Conservation (phyloP, 2,888 invertebrate species). For the Trachelus troglodyta region DNA sequence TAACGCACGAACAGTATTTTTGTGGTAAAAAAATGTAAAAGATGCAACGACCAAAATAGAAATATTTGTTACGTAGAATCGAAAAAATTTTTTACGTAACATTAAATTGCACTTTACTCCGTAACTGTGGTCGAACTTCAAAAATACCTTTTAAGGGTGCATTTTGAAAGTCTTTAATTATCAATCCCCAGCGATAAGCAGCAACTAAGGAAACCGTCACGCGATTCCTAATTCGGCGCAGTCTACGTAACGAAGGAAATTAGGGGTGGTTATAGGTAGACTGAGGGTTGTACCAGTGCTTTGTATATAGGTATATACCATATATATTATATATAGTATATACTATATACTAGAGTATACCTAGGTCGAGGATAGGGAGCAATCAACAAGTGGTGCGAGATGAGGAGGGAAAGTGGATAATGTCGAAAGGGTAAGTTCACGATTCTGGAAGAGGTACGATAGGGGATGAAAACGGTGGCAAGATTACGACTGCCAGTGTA, state of each 20-base stretch:
- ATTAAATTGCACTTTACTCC: too few species aligned
- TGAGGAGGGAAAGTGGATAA: slow-evolving; percentile 20
- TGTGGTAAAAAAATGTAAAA: background rate
- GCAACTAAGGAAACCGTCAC: background rate
- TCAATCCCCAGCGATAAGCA: background rate
- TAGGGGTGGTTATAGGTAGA: background rate
- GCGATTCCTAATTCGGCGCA: background rate
- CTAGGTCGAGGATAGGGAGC: slow-evolving; percentile 18
- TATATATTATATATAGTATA: background rate
- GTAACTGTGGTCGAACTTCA: too few species aligned
- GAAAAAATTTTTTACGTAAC: too few species aligned
- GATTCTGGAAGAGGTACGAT: background rate
- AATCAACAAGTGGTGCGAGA: slow-evolving; percentile 24
- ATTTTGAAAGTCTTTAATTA: background rate
- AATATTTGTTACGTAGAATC: background rate
- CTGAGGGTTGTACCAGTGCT: background rate
- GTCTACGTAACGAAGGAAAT: background rate
- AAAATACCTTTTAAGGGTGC: background rate
- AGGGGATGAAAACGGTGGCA: background rate
- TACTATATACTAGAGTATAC: slow-evolving; percentile 9
- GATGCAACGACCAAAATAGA: background rate
- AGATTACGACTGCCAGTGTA: background rate
- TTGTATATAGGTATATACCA: background rate
- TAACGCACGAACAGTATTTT: background rate
- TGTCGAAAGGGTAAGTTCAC: slow-evolving; percentile 2